Evolutionary conservation across 2,113 vertebrate genomes (phyloP), one percentile per base, ranked within the genome.

Genomic region (Chamaea fasciata): DNA sequence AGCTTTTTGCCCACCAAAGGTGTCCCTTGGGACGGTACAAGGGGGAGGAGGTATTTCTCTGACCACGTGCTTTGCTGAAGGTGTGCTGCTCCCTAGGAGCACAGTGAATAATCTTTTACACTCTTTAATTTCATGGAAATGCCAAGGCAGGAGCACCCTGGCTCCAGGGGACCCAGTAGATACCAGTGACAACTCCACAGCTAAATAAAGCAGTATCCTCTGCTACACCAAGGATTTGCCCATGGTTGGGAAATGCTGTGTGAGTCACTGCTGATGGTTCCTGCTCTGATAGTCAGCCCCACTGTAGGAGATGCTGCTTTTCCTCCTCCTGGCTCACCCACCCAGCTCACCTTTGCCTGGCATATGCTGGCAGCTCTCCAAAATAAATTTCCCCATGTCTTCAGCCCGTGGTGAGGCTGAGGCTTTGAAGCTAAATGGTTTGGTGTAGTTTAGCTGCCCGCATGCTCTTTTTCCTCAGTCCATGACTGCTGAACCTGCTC

Each of bases 401-500:
- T 50, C 69, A 73, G 55, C 15, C n/a, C 41, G 67, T 53, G 23
- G 26, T 42, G 33, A n/a, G 50, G 15, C 31, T 53, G 68, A 65
- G 44, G 27, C 50, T 86, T 64, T 76, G 71, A 73, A 65, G 47
- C 0, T 0, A 75, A 90, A 31, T 64, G n/a, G 7, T 31, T 65
- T 42, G 28, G 11, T 91, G 56, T 55, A 39, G 69, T 87, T 84
- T 15, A 84, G 39, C 64, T 87, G 73, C 42, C 41, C 11, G 9
- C 0, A 0, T 20, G 10, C 3, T n/a, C n/a, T 30, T 52, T 73
- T 33, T 5, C 12, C 56, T 57, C 39, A 63, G 35, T 52, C n/a
- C 0, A 0, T 78, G 55, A 7, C 53, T 56, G 21, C 67, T 83
- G 83, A 83, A 30, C 53, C 47, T 76, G 39, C 35, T 76, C 7